These are phyloP conservation scores for Steinernema khuongi DNA, from an alignment of 1,140 invertebrate genomes.

Conservation along the genomic window DNA sequence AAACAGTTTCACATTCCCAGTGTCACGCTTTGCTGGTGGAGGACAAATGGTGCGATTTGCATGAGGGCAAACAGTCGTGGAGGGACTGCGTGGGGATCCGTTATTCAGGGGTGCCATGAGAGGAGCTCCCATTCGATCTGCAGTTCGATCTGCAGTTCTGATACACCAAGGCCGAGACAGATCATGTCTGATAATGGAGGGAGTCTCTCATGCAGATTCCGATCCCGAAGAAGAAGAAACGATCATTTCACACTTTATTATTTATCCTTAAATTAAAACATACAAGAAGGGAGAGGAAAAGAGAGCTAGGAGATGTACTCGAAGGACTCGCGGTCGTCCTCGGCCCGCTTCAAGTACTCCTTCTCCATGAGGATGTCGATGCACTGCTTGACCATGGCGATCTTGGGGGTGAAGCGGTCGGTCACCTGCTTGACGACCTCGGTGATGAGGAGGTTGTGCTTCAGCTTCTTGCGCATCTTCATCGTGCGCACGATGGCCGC, in stretches of 20 bases:
- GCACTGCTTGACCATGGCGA: conserved; percentile 97
- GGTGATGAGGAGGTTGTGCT: conserved; percentile 69
- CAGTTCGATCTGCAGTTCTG: no score
- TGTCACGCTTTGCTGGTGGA: neutral
- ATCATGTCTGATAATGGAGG: no score
- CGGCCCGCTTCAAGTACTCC: conserved; percentile 91
- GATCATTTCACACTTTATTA: no score
- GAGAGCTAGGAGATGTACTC: conserved; percentile 64
- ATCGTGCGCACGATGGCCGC: conserved; percentile 97
- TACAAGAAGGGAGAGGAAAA: no score
- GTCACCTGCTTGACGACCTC: conserved; percentile 93
- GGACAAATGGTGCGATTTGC: neutral
- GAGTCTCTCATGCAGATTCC: no score
- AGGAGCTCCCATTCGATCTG: no score
- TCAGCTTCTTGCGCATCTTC: conserved; percentile 92
- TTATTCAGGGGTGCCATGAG: no score
- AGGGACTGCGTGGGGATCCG: neutral
- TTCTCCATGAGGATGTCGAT: conserved; percentile 99
- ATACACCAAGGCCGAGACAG: no score
- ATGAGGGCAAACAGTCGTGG: neutral
- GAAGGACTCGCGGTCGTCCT: conserved; percentile 93
- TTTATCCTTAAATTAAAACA: no score
- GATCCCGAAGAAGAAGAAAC: no score
- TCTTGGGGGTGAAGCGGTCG: conserved; percentile 90
- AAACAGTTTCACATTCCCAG: conserved; percentile 9